Evolutionary conservation across 1,140 invertebrate species (phyloP), one percentile per base, ranked within the genome.

Genomic region (Heliothis subflexa): DNA sequence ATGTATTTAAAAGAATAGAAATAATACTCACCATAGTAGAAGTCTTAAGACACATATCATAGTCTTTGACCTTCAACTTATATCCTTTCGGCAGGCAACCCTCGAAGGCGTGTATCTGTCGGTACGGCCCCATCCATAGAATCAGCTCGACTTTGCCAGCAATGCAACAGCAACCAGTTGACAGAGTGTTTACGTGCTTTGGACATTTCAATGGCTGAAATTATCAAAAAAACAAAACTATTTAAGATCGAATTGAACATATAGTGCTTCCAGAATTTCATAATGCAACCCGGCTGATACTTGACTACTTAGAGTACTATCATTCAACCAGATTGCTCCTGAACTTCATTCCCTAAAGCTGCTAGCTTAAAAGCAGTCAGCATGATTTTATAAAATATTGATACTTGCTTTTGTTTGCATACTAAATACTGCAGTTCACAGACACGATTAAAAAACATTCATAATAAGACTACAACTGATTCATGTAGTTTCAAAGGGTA

Each of bases 161-260:
- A 2, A 89, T 83, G 64, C 91, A 92, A 21, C 72, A 80, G 73
- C 91, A 93, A 50, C 76, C 82, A 16, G 79, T 79, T n/a, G 81
- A 47, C 59, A 78, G 54, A 25, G 81, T 78, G 68, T 84, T 92
- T 10, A 78, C 40, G 59, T 91, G 92, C 57, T 85, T 89, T 18
- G 84, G 55, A 81, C 92, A 93, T 86, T 92, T 89, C 28, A 93
- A 57, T 1, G 92, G 90, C 92, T 93, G 78, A 40, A 90, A 91
- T 3, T 18, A 45, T 25, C 11, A 47, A 62, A 7, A 14, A 28
- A 16, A 62, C n/a, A 16, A 7, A 59, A 28, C 3, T 13, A 4
- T 57, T 16, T 25, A 18, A 52, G 14, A 16, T n/a, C n/a, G 12
- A 50, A 50, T 50, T 12, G 52, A 55, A 55, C 18, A 55, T 14